Conservation (phyloP, 2,113 vertebrate species). For the Brachirus orientalis region DNA sequence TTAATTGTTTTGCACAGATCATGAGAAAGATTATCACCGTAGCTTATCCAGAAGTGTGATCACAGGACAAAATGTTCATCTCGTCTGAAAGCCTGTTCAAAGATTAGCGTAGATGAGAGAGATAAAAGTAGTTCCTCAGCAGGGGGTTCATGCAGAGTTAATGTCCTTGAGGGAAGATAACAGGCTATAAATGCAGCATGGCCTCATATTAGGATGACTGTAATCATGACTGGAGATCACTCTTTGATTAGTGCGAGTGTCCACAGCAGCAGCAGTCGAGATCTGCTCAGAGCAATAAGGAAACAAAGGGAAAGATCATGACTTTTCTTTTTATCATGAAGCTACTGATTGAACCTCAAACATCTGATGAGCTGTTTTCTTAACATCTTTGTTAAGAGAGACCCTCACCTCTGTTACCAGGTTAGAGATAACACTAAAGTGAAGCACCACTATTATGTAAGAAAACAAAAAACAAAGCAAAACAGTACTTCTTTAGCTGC, state of each 20-base stretch:
- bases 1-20: not conserved
- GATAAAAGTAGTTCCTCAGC: constrained; percentile 15
- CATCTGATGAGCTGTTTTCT: too few species aligned
- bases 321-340: too few species aligned
- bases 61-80: constrained; percentile 23
- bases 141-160: constrained; percentile 22
- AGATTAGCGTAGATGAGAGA: constrained; percentile 42
- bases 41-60: not conserved
- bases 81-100: constrained; percentile 11
- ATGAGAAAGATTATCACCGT: not conserved
- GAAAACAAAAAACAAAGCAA: not conserved
- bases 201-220: constrained; percentile 38
- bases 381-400: not conserved
- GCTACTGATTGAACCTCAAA: not conserved
- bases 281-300: not conserved
- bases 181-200: constrained; percentile 20
- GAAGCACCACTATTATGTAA: constrained; percentile 29
- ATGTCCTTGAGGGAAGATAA: constrained; percentile 66
- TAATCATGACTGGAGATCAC: constrained; percentile 21
- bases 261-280: not conserved
- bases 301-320: not conserved
- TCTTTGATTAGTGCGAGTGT: not conserved
- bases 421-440: constrained; percentile 2
- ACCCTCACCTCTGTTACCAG: constrained; percentile 28
- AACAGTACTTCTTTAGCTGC: too few species aligned